Percentiles rank a stretch among this genome's conserved stretches.
Evolutionary conservation across 2,797 vertebrate species (phyloP).

Genomic region (Hypotaenidia okinawae): DNA sequence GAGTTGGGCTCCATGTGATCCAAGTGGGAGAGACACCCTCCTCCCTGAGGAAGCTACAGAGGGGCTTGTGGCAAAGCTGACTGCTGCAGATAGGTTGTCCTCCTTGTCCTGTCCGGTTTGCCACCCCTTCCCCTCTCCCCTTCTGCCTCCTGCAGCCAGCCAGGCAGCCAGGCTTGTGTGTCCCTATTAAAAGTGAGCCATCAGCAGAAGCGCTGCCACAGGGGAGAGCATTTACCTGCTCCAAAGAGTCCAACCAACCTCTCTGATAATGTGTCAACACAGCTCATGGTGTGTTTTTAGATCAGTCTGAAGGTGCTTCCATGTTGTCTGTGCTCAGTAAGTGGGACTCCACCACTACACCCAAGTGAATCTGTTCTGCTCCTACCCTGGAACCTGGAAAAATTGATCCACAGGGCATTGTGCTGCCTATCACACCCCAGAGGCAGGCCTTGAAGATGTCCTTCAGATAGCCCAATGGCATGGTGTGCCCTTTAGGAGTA

Average conservation of each 20-base stretch:
- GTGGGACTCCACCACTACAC: no score
- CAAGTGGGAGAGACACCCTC: no score
- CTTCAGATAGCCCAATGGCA: not conserved
- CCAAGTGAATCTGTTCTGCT: not conserved
- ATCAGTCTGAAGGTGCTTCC: fast-evolving
- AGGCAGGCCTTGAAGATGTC: not conserved
- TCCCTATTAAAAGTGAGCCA: not conserved
- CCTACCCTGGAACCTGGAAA: not conserved
- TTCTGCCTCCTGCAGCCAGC: not conserved
- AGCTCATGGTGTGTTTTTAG: not conserved
- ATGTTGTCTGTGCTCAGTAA: not conserved
- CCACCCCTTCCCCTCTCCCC: not conserved
- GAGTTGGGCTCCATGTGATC: no score
- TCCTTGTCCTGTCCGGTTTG: fast-evolving
- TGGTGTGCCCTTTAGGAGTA: not conserved
- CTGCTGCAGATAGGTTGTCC: not conserved
- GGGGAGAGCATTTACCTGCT: not conserved
- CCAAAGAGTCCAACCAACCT: not conserved
- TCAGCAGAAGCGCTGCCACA: fast-evolving
- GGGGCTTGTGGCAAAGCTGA: not conserved
- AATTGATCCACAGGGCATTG: not conserved
- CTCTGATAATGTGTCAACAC: fast-evolving
- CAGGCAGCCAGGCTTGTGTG: fast-evolving
- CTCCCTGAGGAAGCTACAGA: fast-evolving
- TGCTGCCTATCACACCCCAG: not conserved